phyloP scores from a whole-genome alignment of 2,113 vertebrate species.

The Donacobius atricapilla region DNA sequence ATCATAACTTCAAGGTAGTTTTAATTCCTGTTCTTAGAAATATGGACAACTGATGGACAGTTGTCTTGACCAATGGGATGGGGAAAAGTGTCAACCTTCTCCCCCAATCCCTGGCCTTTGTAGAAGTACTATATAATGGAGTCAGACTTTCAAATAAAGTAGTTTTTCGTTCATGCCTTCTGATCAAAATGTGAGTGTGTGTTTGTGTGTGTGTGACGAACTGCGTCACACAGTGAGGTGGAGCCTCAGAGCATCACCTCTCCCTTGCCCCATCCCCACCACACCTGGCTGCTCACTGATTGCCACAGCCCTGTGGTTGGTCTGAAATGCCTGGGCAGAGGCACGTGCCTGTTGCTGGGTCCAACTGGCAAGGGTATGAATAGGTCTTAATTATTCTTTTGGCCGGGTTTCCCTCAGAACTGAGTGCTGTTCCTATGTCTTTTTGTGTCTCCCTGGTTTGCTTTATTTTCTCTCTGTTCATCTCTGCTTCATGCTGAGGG shows the following conservation, averaged over 20 bases:
- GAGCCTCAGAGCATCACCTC: background rate
- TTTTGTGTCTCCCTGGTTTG: background rate
- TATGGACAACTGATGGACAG: too few species aligned
- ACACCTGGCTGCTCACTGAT: background rate
- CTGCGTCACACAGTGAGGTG: fast-evolving
- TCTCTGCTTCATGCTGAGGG: background rate
- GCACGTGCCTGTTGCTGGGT: background rate
- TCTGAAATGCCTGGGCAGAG: background rate
- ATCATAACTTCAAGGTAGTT: too few species aligned
- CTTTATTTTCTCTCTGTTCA: background rate
- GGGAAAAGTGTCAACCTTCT: too few species aligned
- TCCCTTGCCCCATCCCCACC: background rate
- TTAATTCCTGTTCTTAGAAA: too few species aligned
- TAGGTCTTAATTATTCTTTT: background rate
- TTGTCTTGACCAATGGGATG: too few species aligned
- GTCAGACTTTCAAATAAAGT: too few species aligned
- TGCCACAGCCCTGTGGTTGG: fast-evolving
- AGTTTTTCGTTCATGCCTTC: too few species aligned
- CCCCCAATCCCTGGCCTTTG: too few species aligned
- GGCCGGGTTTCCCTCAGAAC: background rate
- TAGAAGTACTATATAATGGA: too few species aligned
- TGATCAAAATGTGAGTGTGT: too few species aligned
- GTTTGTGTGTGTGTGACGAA: too few species aligned
- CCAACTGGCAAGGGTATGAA: background rate
- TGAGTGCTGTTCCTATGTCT: background rate